A percentile compares a stretch with the other conserved stretches of the same genome.
phyloP scores from a whole-genome alignment of 1,140 invertebrate species.

The Euschistus heros region DNA sequence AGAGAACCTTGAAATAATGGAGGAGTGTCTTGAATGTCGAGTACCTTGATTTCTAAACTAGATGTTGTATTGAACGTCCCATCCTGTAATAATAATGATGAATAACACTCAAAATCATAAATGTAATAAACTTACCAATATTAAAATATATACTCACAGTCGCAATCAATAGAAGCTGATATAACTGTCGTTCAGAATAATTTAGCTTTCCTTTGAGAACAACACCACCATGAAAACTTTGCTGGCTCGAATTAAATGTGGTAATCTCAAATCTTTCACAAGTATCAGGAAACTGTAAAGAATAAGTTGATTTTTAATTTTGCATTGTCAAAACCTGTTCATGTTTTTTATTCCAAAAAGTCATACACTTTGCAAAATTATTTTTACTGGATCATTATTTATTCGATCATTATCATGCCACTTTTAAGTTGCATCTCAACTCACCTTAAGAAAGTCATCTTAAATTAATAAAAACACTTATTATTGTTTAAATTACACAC shows the following conservation, averaged over 20 bases:
- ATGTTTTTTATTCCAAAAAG: too few species aligned
- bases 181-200: constrained; percentile 61
- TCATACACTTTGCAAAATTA: too few species aligned
- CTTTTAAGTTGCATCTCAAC: too few species aligned
- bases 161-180: constrained; percentile 56
- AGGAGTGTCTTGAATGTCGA: constrained; percentile 71
- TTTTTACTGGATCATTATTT: too few species aligned
- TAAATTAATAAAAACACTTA: background rate
- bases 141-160: constrained; percentile 45
- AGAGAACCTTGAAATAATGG: constrained; percentile 71
- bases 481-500: too few species aligned
- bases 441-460: too few species aligned
- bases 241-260: constrained; percentile 48
- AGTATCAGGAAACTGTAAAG: constrained; percentile 52
- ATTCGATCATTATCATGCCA: too few species aligned
- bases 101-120: background rate
- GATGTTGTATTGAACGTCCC: constrained; percentile 60
- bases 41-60: constrained; percentile 61
- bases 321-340: too few species aligned
- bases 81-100: constrained; percentile 46
- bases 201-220: constrained; percentile 53
- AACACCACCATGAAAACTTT: constrained; percentile 50
- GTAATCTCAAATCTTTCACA: constrained; percentile 60
- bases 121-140: background rate
- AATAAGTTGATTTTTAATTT: constrained; percentile 15